phyloP scores from a whole-genome alignment of 2,113 vertebrate species.

The Balaeniceps rex region DNA sequence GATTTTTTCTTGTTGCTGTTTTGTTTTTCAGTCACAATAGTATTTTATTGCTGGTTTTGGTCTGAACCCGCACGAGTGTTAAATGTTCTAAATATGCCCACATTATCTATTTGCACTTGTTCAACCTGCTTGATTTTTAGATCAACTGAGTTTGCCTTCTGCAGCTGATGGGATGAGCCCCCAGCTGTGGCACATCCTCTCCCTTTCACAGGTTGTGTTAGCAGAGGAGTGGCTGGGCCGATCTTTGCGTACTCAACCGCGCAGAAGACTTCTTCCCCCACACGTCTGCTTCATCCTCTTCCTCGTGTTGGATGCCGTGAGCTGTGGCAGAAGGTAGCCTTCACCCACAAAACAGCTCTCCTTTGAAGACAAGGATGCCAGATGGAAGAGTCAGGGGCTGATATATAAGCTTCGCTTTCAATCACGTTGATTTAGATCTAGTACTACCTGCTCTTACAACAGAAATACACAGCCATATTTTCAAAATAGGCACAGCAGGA shows the following conservation, averaged over 20 bases:
- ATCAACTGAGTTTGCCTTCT: neutral
- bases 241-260: rapidly evolving
- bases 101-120: neutral
- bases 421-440: rapidly evolving
- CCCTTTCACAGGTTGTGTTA: neutral
- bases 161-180: neutral
- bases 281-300: neutral
- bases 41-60: neutral
- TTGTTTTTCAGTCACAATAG: neutral
- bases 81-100: too few relatives aligned
- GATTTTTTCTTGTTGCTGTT: neutral
- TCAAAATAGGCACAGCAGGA: neutral
- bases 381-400: neutral
- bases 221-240: rapidly evolving
- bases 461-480: neutral
- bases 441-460: neutral
- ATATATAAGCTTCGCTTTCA: neutral
- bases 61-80: rapidly evolving
- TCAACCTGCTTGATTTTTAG: neutral
- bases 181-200: neutral
- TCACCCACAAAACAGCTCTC: neutral
- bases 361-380: neutral
- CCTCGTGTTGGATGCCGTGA: rapidly evolving
- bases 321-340: neutral
- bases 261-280: neutral